Conservation (phyloP, 2,888 invertebrate species). For the Mellilla xanthometata region DNA sequence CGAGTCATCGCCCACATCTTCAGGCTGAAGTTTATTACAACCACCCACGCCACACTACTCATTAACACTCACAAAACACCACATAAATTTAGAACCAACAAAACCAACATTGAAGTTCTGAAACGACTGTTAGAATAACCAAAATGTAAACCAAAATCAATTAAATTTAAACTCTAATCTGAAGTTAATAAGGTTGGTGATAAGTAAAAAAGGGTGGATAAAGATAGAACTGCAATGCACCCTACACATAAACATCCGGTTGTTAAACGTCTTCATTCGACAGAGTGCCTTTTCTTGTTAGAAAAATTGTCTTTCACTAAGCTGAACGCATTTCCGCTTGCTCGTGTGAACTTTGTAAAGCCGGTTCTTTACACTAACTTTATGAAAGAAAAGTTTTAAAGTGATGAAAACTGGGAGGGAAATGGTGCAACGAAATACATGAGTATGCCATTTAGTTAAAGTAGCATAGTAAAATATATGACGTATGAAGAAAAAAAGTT, state of each 20-base stretch:
- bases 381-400: background rate
- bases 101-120: slow-evolving; percentile 39
- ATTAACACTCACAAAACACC: slow-evolving; percentile 41
- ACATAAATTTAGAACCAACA: slow-evolving; percentile 40
- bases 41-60: slow-evolving; percentile 39
- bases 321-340: slow-evolving; percentile 28
- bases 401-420: slow-evolving; percentile 3
- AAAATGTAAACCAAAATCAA: background rate
- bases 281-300: slow-evolving; percentile 60
- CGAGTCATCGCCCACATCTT: slow-evolving; percentile 32
- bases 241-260: slow-evolving; percentile 58
- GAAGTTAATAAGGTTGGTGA: background rate
- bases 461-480: no score
- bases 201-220: slow-evolving; percentile 3
- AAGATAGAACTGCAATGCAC: slow-evolving; percentile 22
- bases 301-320: slow-evolving; percentile 34
- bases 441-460: no score
- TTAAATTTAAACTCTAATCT: slow-evolving; percentile 10
- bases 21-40: slow-evolving; percentile 28
- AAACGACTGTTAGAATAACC: slow-evolving; percentile 35
- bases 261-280: slow-evolving; percentile 52
- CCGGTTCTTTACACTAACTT: slow-evolving; percentile 10
- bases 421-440: background rate
- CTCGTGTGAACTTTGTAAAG: slow-evolving; percentile 18
- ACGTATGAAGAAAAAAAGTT: no score